phyloP scores from a whole-genome alignment of 2,113 vertebrate genomes.

The Heteronetta atricapilla region DNA sequence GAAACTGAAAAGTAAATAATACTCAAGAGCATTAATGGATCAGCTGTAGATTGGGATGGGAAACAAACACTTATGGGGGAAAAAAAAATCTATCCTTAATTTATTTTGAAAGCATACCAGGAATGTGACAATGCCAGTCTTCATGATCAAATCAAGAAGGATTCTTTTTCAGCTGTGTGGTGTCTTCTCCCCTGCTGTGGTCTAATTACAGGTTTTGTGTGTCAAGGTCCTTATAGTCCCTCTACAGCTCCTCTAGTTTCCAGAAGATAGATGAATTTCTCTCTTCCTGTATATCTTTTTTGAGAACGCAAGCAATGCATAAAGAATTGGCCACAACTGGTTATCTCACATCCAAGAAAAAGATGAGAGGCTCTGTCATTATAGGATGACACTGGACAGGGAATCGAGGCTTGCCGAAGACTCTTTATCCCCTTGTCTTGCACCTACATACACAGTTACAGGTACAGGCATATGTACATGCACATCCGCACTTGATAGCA shows the following conservation, averaged over 20 bases:
- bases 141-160: neutral
- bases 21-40: neutral
- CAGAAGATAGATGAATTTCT: neutral
- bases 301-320: neutral
- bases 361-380: neutral
- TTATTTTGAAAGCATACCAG: neutral
- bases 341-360: neutral
- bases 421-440: neutral
- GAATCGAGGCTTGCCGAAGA: neutral
- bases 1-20: constrained; percentile 46
- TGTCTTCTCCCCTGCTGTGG: neutral
- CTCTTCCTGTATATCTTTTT: neutral
- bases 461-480: neutral
- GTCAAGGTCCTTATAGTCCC: neutral
- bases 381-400: neutral
- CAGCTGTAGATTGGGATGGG: neutral
- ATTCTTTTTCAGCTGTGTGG: neutral
- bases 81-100: neutral
- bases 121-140: neutral
- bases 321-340: neutral
- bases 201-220: neutral
- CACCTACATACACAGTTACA: neutral
- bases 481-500: neutral
- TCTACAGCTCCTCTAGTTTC: neutral
- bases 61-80: neutral